phyloP scores from a whole-genome alignment of 1,140 invertebrate species.

The Apolygus lucorum region DNA sequence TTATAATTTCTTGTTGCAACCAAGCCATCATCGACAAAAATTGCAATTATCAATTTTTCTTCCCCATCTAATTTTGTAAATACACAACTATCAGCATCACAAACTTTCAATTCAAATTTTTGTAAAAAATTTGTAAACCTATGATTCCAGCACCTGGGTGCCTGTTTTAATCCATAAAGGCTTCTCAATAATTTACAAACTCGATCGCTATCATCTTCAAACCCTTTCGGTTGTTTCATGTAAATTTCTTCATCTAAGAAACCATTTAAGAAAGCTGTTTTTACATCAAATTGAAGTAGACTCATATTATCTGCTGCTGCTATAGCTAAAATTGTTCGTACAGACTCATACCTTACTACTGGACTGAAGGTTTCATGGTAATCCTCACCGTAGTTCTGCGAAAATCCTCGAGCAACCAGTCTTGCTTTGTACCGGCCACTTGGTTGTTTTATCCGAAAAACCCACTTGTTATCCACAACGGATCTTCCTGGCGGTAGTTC shows the following conservation, averaged over 20 bases:
- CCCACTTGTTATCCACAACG: background rate
- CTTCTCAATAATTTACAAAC: background rate
- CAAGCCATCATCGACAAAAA: no score
- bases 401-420: background rate
- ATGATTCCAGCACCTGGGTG: no score
- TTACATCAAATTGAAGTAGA: background rate
- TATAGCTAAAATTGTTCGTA: background rate
- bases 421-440: background rate
- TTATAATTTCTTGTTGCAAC: no score
- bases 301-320: background rate
- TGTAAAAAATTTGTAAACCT: no score
- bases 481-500: background rate
- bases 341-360: background rate
- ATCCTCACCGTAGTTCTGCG: background rate
- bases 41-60: no score
- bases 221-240: background rate
- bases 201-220: background rate
- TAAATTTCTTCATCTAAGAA: background rate
- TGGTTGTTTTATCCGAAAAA: background rate
- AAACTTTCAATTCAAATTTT: no score
- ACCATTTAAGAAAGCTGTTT: background rate
- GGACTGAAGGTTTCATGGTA: background rate
- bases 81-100: no score
- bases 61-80: no score
- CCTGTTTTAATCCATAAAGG: background rate